A percentile compares a stretch with the other conserved stretches of the same genome.
Conservation (phyloP, 2,797 vertebrate species). For the Eulemur mongoz region DNA sequence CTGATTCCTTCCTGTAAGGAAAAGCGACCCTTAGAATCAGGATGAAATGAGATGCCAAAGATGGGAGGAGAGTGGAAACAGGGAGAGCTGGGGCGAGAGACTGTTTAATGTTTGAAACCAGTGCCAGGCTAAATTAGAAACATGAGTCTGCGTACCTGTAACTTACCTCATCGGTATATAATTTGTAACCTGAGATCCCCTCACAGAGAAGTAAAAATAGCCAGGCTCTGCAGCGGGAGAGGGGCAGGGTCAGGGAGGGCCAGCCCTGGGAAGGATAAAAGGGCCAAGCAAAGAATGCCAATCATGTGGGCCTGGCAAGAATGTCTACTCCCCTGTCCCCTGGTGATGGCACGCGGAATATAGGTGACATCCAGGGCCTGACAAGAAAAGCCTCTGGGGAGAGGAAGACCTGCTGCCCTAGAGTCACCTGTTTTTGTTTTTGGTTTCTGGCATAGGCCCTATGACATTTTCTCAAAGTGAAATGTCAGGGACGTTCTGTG, state of each 20-base stretch:
- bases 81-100: background rate
- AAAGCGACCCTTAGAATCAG: conserved; percentile 20
- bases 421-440: background rate
- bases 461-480: background rate
- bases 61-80: conserved; percentile 46
- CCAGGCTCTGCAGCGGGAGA: background rate
- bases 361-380: background rate
- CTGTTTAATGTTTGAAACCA: conserved; percentile 58
- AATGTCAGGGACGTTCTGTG: background rate
- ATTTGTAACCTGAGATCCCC: conserved; percentile 73
- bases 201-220: conserved; percentile 73
- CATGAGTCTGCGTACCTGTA: conserved; percentile 69
- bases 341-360: too few species aligned
- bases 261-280: background rate
- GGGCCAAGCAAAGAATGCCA: background rate
- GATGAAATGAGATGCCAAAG: conserved; percentile 19
- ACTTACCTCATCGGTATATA: conserved; percentile 73
- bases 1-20: background rate
- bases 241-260: background rate
- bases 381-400: background rate
- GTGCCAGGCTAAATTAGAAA: conserved; percentile 77
- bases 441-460: background rate
- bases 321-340: background rate
- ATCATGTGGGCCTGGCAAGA: background rate
- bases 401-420: background rate